phyloP scores from a whole-genome alignment of 2,797 vertebrate genomes.

The Emys orbicularis region DNA sequence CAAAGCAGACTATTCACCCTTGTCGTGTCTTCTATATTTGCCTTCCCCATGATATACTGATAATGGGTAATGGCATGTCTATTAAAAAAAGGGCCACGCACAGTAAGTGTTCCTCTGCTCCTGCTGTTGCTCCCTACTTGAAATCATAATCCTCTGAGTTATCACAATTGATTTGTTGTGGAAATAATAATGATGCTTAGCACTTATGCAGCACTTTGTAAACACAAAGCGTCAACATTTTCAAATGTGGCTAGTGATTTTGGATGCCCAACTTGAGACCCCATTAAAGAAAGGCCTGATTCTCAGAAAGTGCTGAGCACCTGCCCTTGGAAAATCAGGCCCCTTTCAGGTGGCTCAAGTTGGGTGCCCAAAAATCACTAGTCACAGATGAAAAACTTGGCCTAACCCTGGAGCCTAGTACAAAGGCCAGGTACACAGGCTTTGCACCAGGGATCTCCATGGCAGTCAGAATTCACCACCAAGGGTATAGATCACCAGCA shows the following conservation, averaged over 20 bases:
- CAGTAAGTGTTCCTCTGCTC: slow-evolving; percentile 32
- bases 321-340: slow-evolving; percentile 2
- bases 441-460: rapidly evolving
- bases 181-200: slow-evolving; percentile 42
- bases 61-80: slow-evolving; percentile 18
- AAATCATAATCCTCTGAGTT: slow-evolving; percentile 43
- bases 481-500: neutral
- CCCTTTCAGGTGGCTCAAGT: neutral
- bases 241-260: rapidly evolving
- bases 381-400: neutral
- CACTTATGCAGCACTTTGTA: slow-evolving; percentile 10
- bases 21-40: neutral
- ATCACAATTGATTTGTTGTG: slow-evolving; percentile 39
- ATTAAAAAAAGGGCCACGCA: slow-evolving; percentile 4
- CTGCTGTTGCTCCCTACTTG: slow-evolving; percentile 44
- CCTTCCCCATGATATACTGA: slow-evolving; percentile 6
- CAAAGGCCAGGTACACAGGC: rapidly evolving
- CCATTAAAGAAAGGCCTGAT: neutral
- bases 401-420: rapidly evolving
- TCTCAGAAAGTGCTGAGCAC: neutral
- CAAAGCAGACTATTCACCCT: slow-evolving; percentile 53
- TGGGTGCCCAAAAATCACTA: neutral
- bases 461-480: neutral
- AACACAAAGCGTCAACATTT: slow-evolving; percentile 3
- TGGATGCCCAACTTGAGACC: slow-evolving; percentile 19